Percentiles rank a stretch among this genome's conserved stretches.
Conservation (phyloP, 2,888 invertebrate genomes). For the Microctonus aethiopoides region DNA sequence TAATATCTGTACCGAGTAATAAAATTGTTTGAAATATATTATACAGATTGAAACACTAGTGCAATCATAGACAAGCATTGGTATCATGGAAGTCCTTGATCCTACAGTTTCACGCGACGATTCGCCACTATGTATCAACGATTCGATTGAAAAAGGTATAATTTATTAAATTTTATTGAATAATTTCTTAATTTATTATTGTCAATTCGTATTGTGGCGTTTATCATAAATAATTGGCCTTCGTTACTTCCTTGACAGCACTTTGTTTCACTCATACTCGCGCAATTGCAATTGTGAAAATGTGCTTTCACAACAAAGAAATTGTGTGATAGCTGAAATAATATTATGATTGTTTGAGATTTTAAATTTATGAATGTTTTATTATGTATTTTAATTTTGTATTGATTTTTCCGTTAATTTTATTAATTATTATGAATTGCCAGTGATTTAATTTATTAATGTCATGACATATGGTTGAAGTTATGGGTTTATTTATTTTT, state of each 20-base stretch:
- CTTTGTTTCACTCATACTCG: not conserved
- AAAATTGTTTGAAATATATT: constrained; percentile 12
- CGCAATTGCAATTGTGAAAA: not conserved
- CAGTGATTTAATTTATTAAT: not conserved
- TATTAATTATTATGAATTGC: too few species aligned
- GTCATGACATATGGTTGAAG: not conserved
- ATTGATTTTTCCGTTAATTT: too few species aligned
- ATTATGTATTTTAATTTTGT: too few species aligned
- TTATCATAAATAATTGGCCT: not conserved
- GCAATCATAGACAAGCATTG: constrained; percentile 7
- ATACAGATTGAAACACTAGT: not conserved
- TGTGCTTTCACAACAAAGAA: not conserved
- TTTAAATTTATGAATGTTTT: too few species aligned
- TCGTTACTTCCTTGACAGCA: not conserved
- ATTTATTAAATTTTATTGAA: constrained; percentile 1
- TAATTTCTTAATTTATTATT: not conserved
- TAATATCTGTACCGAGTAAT: not conserved
- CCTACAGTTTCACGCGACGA: constrained; percentile 61
- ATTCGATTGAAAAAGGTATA: constrained; percentile 58
- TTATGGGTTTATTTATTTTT: constrained; percentile 38
- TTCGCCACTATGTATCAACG: constrained; percentile 60
- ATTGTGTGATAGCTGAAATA: not conserved
- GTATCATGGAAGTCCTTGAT: constrained; percentile 61
- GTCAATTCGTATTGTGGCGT: not conserved
- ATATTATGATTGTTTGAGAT: too few species aligned